A percentile compares a stretch with the other conserved stretches of the same genome.
Evolutionary conservation across 2,797 vertebrate genomes (phyloP).

Genomic region (Trachurus trachurus): DNA sequence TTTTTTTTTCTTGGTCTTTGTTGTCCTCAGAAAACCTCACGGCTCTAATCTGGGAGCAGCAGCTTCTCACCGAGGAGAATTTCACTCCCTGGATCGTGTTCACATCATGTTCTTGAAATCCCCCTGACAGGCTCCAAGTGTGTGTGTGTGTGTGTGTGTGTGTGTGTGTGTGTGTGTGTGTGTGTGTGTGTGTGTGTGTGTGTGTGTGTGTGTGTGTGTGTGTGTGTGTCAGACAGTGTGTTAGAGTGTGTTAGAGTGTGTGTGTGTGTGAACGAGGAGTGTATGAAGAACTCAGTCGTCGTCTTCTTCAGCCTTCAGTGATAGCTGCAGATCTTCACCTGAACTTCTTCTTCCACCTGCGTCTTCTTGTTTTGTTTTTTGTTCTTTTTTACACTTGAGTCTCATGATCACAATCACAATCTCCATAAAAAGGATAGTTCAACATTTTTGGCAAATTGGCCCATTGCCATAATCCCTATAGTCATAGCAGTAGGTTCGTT

Average conservation of each 20-base stretch:
- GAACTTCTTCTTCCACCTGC: not conserved
- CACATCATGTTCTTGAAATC: constrained; percentile 3
- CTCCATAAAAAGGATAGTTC: no score
- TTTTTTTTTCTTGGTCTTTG: not conserved
- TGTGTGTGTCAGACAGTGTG: no score
- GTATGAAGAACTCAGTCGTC: not conserved
- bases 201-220: no score
- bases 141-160: no score
- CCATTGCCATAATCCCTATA: no score
- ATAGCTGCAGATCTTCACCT: not conserved
- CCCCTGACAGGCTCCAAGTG: not conserved
- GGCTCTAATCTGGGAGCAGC: constrained; percentile 39
- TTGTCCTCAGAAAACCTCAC: constrained; percentile 23
- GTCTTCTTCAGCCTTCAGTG: not conserved
- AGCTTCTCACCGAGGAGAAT: constrained; percentile 25
- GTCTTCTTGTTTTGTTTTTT: not conserved
- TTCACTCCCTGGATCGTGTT: not conserved
- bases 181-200: not conserved
- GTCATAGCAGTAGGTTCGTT: no score
- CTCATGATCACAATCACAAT: no score
- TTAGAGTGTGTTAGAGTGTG: no score
- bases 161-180: no score
- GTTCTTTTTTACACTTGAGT: no score
- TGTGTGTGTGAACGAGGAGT: not conserved
- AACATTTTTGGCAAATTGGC: no score